Conservation (phyloP, 2,888 invertebrate genomes). For the Xylophagus ater region DNA sequence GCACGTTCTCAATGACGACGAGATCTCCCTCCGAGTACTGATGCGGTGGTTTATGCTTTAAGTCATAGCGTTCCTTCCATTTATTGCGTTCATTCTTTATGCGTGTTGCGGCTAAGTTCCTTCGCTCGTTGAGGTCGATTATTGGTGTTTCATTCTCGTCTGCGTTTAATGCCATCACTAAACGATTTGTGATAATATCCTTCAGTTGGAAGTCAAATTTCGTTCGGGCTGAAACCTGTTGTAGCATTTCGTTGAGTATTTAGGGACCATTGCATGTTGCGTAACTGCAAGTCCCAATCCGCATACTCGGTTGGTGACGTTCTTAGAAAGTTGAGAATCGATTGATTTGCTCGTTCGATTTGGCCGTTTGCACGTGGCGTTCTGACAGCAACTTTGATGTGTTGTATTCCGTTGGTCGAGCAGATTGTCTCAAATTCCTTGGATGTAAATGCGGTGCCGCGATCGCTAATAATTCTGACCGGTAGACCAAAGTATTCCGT, state of each 20-base stretch:
- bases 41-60: constrained; percentile 8
- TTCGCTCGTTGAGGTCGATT: not conserved
- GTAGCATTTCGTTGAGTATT: no score
- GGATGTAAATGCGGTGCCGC: constrained; percentile 18
- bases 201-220: not conserved
- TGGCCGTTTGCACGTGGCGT: constrained; percentile 16
- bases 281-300: not conserved
- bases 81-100: constrained; percentile 14
- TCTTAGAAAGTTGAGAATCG: not conserved
- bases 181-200: not conserved
- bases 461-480: constrained; percentile 12
- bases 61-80: constrained; percentile 19
- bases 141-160: not conserved
- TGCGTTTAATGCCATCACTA: not conserved
- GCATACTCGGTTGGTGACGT: no score
- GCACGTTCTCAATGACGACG: constrained; percentile 14
- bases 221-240: no score
- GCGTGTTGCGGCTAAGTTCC: not conserved
- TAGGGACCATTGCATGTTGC: not conserved
- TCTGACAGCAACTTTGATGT: constrained; percentile 9
- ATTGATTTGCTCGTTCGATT: constrained; percentile 7
- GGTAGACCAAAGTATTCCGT: constrained; percentile 12
- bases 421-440: constrained; percentile 13
- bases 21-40: constrained; percentile 9
- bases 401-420: constrained; percentile 6